Conservation (phyloP, 2,888 invertebrate species). For the Hemicrepidius hirtus region DNA sequence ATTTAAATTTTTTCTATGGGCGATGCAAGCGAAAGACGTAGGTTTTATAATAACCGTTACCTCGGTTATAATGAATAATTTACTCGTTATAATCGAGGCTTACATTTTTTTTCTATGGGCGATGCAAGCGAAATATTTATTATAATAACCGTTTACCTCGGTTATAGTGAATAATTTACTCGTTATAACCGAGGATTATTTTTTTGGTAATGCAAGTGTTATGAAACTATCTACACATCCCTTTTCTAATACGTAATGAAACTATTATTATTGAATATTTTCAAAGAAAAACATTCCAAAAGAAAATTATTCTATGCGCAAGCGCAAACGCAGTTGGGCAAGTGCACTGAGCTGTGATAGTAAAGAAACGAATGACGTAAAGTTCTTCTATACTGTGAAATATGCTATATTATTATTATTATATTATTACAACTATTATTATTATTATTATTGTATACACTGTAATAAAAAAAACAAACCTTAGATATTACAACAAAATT, state of each 20-base stretch:
- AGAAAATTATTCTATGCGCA: slow-evolving; percentile 38
- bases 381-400: slow-evolving; percentile 54
- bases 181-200: too few species aligned
- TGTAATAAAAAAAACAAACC: slow-evolving; percentile 40
- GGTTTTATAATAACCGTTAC: too few species aligned
- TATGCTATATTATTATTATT: slow-evolving; percentile 43
- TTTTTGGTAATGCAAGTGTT: too few species aligned
- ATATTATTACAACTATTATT: slow-evolving; percentile 39
- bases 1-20: too few species aligned
- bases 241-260: slow-evolving; percentile 11
- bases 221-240: slow-evolving; percentile 1
- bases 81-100: too few species aligned
- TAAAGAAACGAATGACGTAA: slow-evolving; percentile 71
- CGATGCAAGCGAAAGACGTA: too few species aligned
- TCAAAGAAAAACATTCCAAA: slow-evolving; percentile 38
- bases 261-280: neutral
- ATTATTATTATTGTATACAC: slow-evolving; percentile 39
- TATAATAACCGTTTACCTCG: too few species aligned
- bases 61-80: too few species aligned
- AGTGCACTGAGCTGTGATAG: slow-evolving; percentile 69
- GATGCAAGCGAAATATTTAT: too few species aligned
- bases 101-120: too few species aligned
- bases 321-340: slow-evolving; percentile 50
- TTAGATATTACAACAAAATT: slow-evolving; percentile 42
- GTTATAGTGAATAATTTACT: too few species aligned